phyloP scores from a whole-genome alignment of 1,140 invertebrate genomes.

The Cepaea nemoralis region DNA sequence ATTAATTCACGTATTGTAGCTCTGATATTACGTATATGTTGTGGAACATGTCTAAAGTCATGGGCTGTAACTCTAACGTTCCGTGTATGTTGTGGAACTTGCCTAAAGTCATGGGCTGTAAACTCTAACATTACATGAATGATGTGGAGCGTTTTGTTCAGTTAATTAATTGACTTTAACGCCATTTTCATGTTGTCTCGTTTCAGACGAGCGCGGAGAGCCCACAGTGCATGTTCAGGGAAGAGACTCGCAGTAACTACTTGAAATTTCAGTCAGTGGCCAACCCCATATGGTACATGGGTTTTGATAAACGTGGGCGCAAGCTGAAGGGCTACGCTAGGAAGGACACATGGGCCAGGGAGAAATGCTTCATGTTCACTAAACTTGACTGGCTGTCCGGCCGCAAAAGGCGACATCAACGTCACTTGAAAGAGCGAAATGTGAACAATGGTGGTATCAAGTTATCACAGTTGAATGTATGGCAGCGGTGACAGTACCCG shows the following conservation, averaged over 20 bases:
- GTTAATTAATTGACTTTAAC: no score
- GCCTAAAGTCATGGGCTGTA: no score
- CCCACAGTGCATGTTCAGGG: constrained; percentile 38
- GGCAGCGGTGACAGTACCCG: neutral
- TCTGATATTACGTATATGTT: no score
- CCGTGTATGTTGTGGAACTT: no score
- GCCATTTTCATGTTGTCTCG: no score
- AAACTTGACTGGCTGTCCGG: neutral
- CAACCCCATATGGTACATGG: constrained; percentile 42
- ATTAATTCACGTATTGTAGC: no score
- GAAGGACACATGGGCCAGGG: neutral
- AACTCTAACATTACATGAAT: no score
- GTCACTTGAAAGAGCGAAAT: neutral
- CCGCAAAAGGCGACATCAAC: neutral
- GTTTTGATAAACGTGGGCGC: constrained; percentile 39
- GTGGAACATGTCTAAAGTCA: no score
- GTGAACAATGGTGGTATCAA: neutral
- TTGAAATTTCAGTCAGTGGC: constrained; percentile 38
- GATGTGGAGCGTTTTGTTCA: no score
- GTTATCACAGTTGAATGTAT: neutral
- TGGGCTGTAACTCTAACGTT: no score
- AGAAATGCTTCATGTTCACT: constrained; percentile 34
- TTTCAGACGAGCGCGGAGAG: neutral
- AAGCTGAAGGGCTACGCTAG: constrained; percentile 31
- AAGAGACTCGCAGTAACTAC: constrained; percentile 12